Conservation (phyloP, 2,888 invertebrate species). For the Tenodera sinensis region DNA sequence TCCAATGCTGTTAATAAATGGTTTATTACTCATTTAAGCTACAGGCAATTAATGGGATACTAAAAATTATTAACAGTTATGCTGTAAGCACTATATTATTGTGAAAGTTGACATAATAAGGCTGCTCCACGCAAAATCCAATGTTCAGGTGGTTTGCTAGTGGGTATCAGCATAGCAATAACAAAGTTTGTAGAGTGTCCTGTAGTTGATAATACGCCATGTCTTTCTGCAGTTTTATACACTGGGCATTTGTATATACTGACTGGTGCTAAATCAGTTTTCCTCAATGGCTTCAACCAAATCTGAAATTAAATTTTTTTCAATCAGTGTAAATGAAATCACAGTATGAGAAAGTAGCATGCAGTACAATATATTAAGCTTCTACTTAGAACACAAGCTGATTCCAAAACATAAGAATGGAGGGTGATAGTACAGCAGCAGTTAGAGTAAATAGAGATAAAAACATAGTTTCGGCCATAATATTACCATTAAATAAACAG, state of each 20-base stretch:
- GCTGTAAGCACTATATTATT: constrained; percentile 40
- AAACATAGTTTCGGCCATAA: no score
- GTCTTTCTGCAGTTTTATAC: constrained; percentile 86
- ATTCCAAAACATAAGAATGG: no score
- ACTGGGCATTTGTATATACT: constrained; percentile 77
- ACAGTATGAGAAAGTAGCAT: background rate
- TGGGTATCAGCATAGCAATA: constrained; percentile 72
- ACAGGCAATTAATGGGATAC: no score
- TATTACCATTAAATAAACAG: no score
- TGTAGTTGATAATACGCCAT: constrained; percentile 84
- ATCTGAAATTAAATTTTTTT: constrained; percentile 53
- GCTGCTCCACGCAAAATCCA: constrained; percentile 91
- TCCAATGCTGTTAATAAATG: no score
- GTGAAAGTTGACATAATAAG: constrained; percentile 76
- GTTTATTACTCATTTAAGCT: no score
- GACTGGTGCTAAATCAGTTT: constrained; percentile 56
- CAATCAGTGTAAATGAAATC: background rate
- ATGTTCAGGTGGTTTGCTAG: constrained; percentile 64
- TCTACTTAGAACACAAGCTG: no score
- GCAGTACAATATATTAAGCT: no score
- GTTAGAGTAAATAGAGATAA: no score
- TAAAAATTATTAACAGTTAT: no score
- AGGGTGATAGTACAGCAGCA: no score
- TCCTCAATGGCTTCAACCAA: constrained; percentile 76
- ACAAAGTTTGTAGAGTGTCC: constrained; percentile 95